Conservation (phyloP, 2,888 invertebrate genomes). For the Rutpela maculata region DNA sequence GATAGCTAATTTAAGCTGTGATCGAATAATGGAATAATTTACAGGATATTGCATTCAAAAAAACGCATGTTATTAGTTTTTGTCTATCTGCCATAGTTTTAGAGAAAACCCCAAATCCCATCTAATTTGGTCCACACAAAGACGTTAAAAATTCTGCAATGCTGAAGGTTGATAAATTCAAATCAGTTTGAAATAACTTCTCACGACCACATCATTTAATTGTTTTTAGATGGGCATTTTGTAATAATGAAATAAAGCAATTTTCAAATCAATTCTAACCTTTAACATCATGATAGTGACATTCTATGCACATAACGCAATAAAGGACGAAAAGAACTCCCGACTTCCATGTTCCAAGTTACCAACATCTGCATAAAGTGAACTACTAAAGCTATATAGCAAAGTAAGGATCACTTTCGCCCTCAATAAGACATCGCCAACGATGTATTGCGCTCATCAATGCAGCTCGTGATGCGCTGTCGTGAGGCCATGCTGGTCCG, state of each 20-base stretch:
- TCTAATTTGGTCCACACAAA: too few relatives aligned
- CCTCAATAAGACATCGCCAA: conserved; percentile 42
- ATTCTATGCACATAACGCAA: conserved; percentile 30
- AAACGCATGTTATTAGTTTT: too few relatives aligned
- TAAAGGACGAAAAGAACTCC: conserved; percentile 28
- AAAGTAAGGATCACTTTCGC: conserved; percentile 39
- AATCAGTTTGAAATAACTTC: neutral
- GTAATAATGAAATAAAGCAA: conserved; percentile 12
- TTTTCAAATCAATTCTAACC: conserved; percentile 26
- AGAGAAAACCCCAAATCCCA: too few relatives aligned
- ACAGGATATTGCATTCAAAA: too few relatives aligned
- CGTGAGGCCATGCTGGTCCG: conserved; percentile 29
- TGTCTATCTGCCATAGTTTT: too few relatives aligned
- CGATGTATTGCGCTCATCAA: conserved; percentile 41
- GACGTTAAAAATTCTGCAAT: too few relatives aligned
- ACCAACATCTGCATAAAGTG: conserved; percentile 35
- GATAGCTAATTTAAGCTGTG: too few relatives aligned
- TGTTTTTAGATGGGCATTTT: conserved; percentile 7
- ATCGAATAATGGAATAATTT: too few relatives aligned
- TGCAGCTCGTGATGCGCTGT: conserved; percentile 39
- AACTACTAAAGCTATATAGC: neutral
- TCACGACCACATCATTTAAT: conserved; percentile 25
- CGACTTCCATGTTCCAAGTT: conserved; percentile 30
- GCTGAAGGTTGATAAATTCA: neutral
- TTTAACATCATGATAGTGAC: conserved; percentile 27